These are phyloP conservation scores for Xylota segnis DNA, from an alignment of 2,888 invertebrate genomes.

Conservation along the genomic window DNA sequence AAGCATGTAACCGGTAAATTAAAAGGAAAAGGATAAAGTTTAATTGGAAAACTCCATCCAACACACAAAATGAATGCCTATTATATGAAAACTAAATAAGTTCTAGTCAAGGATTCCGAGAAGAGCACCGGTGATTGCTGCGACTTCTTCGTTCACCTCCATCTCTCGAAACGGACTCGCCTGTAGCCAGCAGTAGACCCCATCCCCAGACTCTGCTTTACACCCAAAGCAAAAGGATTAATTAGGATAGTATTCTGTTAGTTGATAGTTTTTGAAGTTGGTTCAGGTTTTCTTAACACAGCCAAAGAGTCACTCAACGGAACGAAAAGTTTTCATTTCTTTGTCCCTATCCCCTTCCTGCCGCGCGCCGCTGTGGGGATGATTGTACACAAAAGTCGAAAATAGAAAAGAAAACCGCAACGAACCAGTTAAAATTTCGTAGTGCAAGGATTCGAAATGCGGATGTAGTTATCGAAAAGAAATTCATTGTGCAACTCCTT, in stretches of 20 bases:
- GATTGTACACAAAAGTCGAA: background rate
- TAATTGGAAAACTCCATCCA: conserved; percentile 84
- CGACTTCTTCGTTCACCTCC: conserved; percentile 45
- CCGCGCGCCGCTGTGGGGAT: background rate
- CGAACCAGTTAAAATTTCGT: conserved; percentile 61
- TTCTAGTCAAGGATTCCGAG: conserved; percentile 71
- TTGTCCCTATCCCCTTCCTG: conserved; percentile 1
- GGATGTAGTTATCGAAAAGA: conserved; percentile 71
- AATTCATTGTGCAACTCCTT: conserved; percentile 21
- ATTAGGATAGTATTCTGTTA: conserved; percentile 76
- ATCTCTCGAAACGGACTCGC: conserved; percentile 12
- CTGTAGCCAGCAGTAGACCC: background rate
- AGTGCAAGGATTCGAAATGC: conserved; percentile 68
- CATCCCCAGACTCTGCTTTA: conserved; percentile 44
- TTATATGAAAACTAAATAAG: conserved; percentile 77
- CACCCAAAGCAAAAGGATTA: conserved; percentile 74
- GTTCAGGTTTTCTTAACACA: conserved; percentile 71
- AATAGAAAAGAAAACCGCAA: conserved; percentile 61
- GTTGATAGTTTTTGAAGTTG: conserved; percentile 76
- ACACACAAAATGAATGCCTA: conserved; percentile 77
- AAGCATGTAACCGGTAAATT: conserved; percentile 85
- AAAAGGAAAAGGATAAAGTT: conserved; percentile 84
- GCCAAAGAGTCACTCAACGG: conserved; percentile 73
- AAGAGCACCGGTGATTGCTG: conserved; percentile 62
- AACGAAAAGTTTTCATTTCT: conserved; percentile 70